Conservation (phyloP, 1,140 invertebrate species). For the Bombus vancouverensis region DNA sequence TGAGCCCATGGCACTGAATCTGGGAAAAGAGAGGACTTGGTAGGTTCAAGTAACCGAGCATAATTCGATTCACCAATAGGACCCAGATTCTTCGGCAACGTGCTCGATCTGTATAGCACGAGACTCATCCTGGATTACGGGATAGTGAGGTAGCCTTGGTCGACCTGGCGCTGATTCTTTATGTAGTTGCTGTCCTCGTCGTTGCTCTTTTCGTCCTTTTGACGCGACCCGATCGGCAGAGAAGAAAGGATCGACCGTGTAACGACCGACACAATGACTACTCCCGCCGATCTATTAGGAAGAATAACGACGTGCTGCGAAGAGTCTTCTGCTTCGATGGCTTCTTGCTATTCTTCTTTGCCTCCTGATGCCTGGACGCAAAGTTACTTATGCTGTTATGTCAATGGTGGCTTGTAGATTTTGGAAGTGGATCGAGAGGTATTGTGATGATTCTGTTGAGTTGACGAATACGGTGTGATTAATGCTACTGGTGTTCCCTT, state of each 20-base stretch:
- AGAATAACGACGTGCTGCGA: constrained; percentile 71
- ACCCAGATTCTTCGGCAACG: constrained; percentile 29
- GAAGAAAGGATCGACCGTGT: constrained; percentile 49
- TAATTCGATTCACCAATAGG: constrained; percentile 78
- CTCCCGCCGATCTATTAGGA: constrained; percentile 77
- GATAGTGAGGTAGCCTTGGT: not conserved
- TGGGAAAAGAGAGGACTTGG: constrained; percentile 23
- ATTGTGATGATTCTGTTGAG: not conserved
- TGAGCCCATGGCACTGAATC: not conserved
- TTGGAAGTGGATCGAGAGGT: not conserved
- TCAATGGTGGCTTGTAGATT: not conserved
- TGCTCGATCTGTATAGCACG: constrained; percentile 50
- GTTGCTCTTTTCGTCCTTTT: constrained; percentile 58
- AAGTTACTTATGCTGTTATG: not conserved
- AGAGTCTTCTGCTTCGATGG: constrained; percentile 54
- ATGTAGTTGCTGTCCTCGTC: too few species aligned
- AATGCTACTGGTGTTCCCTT: not conserved
- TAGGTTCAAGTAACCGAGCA: constrained; percentile 72
- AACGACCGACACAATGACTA: constrained; percentile 62
- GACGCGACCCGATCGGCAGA: constrained; percentile 6
- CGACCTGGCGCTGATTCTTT: not conserved
- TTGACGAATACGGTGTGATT: not conserved
- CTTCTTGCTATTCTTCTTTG: not conserved
- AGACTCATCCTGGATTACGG: constrained; percentile 54
- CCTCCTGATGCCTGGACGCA: not conserved